Evolutionary conservation across 2,113 vertebrate species (phyloP).

Genomic region (Mesitornis unicolor): DNA sequence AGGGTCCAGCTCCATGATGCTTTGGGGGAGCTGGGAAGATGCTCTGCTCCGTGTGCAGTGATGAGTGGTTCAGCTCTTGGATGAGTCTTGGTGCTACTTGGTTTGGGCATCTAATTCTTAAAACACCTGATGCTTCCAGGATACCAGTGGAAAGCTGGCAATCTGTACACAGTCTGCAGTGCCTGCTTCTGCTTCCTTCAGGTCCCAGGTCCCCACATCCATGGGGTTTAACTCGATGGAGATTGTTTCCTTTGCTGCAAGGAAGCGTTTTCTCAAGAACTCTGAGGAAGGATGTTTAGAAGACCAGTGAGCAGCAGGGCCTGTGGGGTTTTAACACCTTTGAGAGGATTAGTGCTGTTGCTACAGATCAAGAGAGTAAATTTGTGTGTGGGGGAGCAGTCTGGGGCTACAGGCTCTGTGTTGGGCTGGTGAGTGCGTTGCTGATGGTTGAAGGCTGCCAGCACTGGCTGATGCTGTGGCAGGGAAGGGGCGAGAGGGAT

Average conservation of each 20-base stretch:
- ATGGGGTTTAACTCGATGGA: not conserved
- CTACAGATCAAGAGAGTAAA: not conserved
- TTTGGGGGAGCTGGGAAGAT: not conserved
- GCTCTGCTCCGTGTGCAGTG: not conserved
- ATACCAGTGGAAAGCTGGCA: not conserved
- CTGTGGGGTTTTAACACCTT: not conserved
- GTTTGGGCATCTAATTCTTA: not conserved
- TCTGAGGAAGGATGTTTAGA: not conserved
- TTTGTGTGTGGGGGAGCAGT: not conserved
- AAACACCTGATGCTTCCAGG: not conserved
- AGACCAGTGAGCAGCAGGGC: not conserved
- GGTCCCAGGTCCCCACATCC: not conserved
- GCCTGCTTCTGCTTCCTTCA: not conserved
- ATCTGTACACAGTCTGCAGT: not conserved
- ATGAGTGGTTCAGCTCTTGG: fast-evolving
- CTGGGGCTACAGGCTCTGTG: not conserved
- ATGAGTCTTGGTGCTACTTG: not conserved
- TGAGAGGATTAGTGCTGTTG: not conserved
- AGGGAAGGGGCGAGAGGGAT: not conserved
- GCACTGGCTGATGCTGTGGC: not conserved
- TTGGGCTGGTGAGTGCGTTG: not conserved
- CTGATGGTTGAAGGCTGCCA: fast-evolving
- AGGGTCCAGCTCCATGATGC: fast-evolving
- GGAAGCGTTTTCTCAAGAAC: not conserved
- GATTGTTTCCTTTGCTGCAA: not conserved